Evolutionary conservation across 2,888 invertebrate genomes (phyloP), one percentile per base, ranked within the genome.

Genomic region (Limnephilus rhombicus): DNA sequence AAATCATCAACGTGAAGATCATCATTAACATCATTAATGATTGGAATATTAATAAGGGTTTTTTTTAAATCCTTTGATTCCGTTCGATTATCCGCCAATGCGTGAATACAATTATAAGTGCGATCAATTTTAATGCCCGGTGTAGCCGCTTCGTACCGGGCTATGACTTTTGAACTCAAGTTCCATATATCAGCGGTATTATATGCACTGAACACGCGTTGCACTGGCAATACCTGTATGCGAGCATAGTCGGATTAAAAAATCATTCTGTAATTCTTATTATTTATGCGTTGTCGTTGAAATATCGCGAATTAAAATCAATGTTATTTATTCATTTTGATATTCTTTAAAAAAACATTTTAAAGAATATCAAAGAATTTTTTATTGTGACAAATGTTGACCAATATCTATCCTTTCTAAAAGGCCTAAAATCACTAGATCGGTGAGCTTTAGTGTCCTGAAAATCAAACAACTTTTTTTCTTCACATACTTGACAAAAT

Each of bases 121-220:
- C 89, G 92, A 92, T 92, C 68, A 89, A 91, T 92, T 86, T 92
- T 91, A 89, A 92, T 91, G 91, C 89, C 68, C 68, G 80, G 49
- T 91, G 91, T 91, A 90, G 85, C 80, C 80, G 41, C 86, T 91
- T 31, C 83, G 80, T 92, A 89, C 80, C 92, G 81, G 82, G 91
- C 45, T 85, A 68, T 91, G 91, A 85, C 87, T 90, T 91, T 90
- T 90, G 91, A 91, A 90, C 91, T 81, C 90, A 53, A n/a, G 82
- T 34, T 85, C 91, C 91, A 92, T 92, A 91, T 87, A 92, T 92
- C 92, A 92, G 85, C 34, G 83, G 91, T 86, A 86, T 92, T 92
- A 92, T 92, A 90, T 90, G 85, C 90, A 29, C 29, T 49, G 13
- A 92, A 87, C 92, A 91, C 91, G 92, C 92, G 91, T 85, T 81